phyloP scores from a whole-genome alignment of 2,113 vertebrate species.

The Chaetorhynchus papuensis region DNA sequence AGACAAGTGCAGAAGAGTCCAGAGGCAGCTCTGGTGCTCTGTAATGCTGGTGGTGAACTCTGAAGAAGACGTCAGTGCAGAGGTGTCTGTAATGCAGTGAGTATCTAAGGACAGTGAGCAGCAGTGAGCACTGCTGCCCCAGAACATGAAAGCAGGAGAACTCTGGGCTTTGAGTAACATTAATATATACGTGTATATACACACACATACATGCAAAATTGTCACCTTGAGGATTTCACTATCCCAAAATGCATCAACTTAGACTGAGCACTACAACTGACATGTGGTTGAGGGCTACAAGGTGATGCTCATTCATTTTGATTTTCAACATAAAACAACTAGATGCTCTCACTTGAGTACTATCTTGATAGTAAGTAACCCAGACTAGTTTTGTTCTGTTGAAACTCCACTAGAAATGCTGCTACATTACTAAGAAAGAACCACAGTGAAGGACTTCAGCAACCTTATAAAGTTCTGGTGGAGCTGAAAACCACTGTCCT shows the following conservation, averaged over 20 bases:
- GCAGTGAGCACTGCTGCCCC: neutral
- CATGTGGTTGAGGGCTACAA: neutral
- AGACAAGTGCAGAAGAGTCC: neutral
- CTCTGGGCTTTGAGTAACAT: neutral
- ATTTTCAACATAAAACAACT: neutral
- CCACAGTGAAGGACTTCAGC: neutral
- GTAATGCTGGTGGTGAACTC: neutral
- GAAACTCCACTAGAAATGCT: neutral
- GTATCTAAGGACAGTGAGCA: neutral
- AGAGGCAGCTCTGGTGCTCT: neutral
- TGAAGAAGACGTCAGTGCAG: neutral
- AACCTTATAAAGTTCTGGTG: neutral
- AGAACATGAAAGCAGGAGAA: neutral
- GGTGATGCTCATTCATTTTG: neutral
- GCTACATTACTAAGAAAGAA: neutral
- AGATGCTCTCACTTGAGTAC: neutral
- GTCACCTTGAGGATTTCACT: neutral
- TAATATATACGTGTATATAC: neutral
- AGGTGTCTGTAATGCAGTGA: neutral
- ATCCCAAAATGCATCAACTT: neutral
- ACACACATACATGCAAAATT: neutral
- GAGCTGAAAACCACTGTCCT: neutral
- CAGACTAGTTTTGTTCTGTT: neutral
- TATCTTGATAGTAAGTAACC: neutral
- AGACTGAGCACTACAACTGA: neutral